Evolutionary conservation across 2,113 vertebrate species (phyloP).

Genomic region (Chelonoidis abingdonii): DNA sequence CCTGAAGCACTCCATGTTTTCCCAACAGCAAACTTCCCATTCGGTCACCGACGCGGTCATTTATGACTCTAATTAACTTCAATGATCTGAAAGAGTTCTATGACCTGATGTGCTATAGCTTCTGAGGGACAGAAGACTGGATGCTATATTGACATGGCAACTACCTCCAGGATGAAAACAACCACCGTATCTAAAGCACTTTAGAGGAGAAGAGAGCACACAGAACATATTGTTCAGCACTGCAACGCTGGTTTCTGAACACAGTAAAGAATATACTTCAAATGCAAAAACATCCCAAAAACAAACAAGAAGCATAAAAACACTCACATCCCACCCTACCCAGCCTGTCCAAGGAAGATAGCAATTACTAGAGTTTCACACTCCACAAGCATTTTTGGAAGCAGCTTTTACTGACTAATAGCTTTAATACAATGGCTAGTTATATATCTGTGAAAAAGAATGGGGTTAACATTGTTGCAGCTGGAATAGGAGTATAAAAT

Average conservation of each 20-base stretch:
- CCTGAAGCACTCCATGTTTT: background rate
- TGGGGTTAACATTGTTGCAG: background rate
- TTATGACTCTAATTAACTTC: background rate
- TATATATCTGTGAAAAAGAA: background rate
- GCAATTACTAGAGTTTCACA: background rate
- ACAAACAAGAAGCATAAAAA: background rate
- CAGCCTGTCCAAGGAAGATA: background rate
- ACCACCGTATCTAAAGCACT: background rate
- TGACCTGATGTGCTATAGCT: background rate
- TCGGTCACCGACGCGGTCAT: background rate
- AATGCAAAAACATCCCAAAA: background rate
- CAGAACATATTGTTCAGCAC: background rate
- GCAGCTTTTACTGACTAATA: background rate
- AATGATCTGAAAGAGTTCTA: background rate
- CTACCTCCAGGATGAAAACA: background rate
- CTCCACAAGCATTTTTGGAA: background rate
- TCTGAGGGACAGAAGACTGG: background rate
- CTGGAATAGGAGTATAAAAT: background rate
- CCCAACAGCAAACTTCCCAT: background rate
- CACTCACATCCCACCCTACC: too few species aligned
- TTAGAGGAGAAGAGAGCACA: background rate
- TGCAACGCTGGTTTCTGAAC: background rate
- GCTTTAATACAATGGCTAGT: background rate
- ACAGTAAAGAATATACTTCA: background rate
- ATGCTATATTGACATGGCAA: background rate